These are phyloP conservation scores for Glyphotaelius pellucidus DNA, from an alignment of 2,888 invertebrate species.

Conservation along the genomic window DNA sequence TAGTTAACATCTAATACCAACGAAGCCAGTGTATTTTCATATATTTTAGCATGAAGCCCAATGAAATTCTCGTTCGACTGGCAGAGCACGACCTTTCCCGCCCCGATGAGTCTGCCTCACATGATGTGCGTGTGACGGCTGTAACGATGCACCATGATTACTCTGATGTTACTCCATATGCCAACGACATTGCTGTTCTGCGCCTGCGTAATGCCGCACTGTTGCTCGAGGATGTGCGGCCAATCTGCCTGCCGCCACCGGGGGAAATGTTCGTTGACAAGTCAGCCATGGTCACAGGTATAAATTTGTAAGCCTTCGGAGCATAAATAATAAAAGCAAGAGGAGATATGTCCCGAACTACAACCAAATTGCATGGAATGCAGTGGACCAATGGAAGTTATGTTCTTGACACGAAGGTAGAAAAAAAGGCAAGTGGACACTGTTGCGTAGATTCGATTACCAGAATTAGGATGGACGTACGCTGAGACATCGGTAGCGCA, in stretches of 20 bases:
- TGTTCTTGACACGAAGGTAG: too few species aligned
- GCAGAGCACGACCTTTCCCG: slow-evolving; percentile 89
- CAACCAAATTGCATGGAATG: too few species aligned
- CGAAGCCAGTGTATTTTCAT: background rate
- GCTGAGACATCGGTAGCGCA: too few species aligned
- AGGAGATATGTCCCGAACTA: too few species aligned
- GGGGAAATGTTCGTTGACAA: slow-evolving; percentile 79
- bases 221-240: slow-evolving; percentile 90
- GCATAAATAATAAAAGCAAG: too few species aligned
- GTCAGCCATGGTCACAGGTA: slow-evolving; percentile 83
- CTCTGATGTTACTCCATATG: slow-evolving; percentile 80
- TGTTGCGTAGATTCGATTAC: too few species aligned
- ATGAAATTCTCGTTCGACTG: slow-evolving; percentile 83
- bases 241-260: slow-evolving; percentile 87
- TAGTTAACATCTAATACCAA: background rate
- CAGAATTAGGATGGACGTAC: too few species aligned
- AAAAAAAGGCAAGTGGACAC: too few species aligned
- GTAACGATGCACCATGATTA: slow-evolving; percentile 84
- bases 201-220: slow-evolving; percentile 81
- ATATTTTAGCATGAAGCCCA: slow-evolving; percentile 70
- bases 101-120: slow-evolving; percentile 82
- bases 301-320: slow-evolving; percentile 42
- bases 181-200: slow-evolving; percentile 87
- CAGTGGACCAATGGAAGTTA: too few species aligned
- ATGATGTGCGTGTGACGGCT: slow-evolving; percentile 83